These are phyloP conservation scores for Apamea monoglypha DNA, from an alignment of 2,888 invertebrate species.

Conservation along the genomic window DNA sequence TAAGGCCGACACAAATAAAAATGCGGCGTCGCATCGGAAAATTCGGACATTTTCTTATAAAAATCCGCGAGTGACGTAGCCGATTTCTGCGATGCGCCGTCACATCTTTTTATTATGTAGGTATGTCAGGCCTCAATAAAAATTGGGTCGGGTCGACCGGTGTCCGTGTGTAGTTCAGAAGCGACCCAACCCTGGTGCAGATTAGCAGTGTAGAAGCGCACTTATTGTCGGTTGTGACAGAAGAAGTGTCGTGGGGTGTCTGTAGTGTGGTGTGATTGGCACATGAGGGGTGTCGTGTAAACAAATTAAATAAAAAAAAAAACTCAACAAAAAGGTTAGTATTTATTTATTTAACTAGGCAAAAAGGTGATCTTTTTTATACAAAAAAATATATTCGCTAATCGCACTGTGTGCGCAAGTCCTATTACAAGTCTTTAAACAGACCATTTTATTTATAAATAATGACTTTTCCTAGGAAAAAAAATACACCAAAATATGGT, in stretches of 20 bases:
- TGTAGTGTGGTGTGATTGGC: constrained; percentile 43
- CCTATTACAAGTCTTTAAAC: constrained; percentile 82
- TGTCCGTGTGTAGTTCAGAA: background rate
- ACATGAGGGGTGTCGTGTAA: constrained; percentile 27
- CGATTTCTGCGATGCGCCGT: background rate
- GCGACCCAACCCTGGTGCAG: background rate
- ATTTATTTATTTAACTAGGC: constrained; percentile 68
- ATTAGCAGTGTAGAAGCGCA: constrained; percentile 15
- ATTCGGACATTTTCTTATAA: background rate
- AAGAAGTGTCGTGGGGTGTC: constrained; percentile 15
- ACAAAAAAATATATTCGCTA: constrained; percentile 68
- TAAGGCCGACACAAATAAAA: background rate
- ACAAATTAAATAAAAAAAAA: constrained; percentile 48
- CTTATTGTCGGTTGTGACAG: constrained; percentile 21
- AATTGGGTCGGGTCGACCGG: background rate
- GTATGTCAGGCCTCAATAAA: background rate
- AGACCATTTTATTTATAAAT: constrained; percentile 81
- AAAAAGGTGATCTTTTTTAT: constrained; percentile 66
- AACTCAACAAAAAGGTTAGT: constrained; percentile 68
- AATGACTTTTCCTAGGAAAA: constrained; percentile 83
- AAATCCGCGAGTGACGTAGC: background rate
- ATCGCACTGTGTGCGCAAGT: constrained; percentile 69
- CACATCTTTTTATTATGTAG: background rate
- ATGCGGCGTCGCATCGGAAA: too few relatives aligned
- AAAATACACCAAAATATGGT: constrained; percentile 80